These are phyloP conservation scores for Microcebus tavaratra DNA, from an alignment of 2,113 vertebrate species.

Conservation along the genomic window DNA sequence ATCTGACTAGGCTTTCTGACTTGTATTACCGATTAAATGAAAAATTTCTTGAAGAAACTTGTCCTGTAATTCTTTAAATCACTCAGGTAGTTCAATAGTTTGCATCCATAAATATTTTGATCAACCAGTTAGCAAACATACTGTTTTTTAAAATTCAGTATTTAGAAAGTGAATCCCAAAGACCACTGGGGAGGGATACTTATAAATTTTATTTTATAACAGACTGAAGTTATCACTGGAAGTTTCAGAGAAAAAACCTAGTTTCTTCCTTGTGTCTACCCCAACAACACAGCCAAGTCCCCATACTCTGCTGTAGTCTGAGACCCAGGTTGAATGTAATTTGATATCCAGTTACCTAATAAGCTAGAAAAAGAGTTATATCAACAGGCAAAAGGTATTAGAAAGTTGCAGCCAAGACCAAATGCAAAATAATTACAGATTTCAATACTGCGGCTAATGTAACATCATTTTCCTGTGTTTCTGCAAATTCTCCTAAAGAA, in stretches of 20 bases:
- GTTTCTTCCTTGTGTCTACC: background rate
- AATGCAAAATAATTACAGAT: background rate
- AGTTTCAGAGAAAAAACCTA: background rate
- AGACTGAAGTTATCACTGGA: background rate
- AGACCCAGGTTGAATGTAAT: background rate
- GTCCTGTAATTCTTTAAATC: background rate
- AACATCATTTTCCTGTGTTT: background rate
- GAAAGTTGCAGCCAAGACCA: background rate
- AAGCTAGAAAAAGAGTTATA: background rate
- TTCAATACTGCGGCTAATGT: background rate
- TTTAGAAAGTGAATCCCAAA: constrained; percentile 13
- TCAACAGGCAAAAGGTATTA: background rate
- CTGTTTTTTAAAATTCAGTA: background rate
- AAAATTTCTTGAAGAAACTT: constrained; percentile 15
- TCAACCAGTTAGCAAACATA: background rate
- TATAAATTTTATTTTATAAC: background rate
- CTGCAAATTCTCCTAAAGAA: background rate
- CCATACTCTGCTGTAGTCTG: background rate
- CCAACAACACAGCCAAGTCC: background rate
- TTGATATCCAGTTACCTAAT: background rate
- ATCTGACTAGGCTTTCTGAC: background rate
- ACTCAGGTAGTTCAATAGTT: background rate
- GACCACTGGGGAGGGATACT: background rate
- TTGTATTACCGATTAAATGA: background rate
- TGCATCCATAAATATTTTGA: background rate